phyloP scores from a whole-genome alignment of 2,113 vertebrate genomes.

The Phyllostomus discolor region DNA sequence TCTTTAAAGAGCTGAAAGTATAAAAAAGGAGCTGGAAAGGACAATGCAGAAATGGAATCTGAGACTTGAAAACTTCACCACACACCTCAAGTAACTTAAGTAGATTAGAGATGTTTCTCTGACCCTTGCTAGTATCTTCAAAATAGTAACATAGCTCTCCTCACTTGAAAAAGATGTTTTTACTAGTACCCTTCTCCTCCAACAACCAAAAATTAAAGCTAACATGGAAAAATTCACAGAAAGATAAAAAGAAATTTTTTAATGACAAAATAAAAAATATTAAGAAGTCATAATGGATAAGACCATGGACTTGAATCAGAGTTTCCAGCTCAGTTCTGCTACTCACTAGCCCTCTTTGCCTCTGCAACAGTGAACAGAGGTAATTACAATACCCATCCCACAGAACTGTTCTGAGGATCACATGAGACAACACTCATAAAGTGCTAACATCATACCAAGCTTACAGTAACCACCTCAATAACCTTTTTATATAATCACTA shows the following conservation, averaged over 20 bases:
- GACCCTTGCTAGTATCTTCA: background rate
- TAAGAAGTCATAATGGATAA: background rate
- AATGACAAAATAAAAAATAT: conserved; percentile 2
- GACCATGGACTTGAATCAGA: background rate
- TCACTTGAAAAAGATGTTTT: conserved; percentile 32
- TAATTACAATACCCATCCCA: background rate
- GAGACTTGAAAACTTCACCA: conserved; percentile 26
- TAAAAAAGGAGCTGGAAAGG: background rate
- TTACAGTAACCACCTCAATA: background rate
- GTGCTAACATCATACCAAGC: background rate
- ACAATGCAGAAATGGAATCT: background rate
- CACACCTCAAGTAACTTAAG: conserved; percentile 31
- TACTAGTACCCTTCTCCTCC: background rate
- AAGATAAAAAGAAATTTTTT: background rate
- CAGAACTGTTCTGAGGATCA: background rate
- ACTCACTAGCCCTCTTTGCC: background rate
- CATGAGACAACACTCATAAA: background rate
- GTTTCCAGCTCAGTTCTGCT: background rate
- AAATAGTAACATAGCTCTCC: background rate
- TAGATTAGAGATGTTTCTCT: background rate
- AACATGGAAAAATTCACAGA: conserved; percentile 9
- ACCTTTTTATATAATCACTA: background rate
- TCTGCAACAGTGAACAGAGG: background rate
- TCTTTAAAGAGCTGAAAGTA: conserved; percentile 27
- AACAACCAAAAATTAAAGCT: conserved; percentile 32